A percentile compares a stretch with the other conserved stretches of the same genome.
These are phyloP conservation scores for Lasioglossum albipes DNA, from an alignment of 1,140 invertebrate genomes.

Conservation along the genomic window DNA sequence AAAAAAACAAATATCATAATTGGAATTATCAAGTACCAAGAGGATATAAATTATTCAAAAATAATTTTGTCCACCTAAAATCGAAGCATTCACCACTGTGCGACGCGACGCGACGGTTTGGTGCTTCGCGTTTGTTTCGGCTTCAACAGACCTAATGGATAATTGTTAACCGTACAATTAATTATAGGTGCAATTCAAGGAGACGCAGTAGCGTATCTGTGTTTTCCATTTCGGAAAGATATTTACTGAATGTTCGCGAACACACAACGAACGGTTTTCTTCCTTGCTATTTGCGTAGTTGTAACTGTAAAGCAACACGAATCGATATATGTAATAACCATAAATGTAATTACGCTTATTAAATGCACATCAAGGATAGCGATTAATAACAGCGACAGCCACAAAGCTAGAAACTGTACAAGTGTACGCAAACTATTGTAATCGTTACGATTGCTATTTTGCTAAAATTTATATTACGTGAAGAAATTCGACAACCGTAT, in stretches of 20 bases:
- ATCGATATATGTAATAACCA: conserved; percentile 29
- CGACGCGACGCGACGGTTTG: background rate
- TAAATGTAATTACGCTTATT: conserved; percentile 50
- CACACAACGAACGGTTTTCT: background rate
- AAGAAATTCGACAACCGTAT: background rate
- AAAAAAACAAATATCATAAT: too few relatives aligned
- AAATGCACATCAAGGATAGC: conserved; percentile 60
- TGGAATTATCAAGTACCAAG: too few relatives aligned
- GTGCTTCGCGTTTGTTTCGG: background rate
- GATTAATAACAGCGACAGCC: conserved; percentile 62
- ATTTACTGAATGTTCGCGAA: background rate
- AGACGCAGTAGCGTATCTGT: background rate
- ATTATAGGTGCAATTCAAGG: too few relatives aligned
- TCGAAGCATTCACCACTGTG: too few relatives aligned
- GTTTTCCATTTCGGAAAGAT: too few relatives aligned
- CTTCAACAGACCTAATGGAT: background rate
- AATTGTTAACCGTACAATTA: conserved; percentile 5
- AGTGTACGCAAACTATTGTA: conserved; percentile 44
- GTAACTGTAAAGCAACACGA: conserved; percentile 40
- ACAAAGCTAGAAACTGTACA: conserved; percentile 57
- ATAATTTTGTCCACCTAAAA: too few relatives aligned
- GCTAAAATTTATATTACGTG: background rate
- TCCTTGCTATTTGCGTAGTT: conserved; percentile 1
- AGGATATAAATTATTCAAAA: too few relatives aligned
- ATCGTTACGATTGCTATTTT: conserved; percentile 6